These are phyloP conservation scores for Acanthiza pusilla DNA, from an alignment of 2,797 vertebrate species.

Conservation along the genomic window DNA sequence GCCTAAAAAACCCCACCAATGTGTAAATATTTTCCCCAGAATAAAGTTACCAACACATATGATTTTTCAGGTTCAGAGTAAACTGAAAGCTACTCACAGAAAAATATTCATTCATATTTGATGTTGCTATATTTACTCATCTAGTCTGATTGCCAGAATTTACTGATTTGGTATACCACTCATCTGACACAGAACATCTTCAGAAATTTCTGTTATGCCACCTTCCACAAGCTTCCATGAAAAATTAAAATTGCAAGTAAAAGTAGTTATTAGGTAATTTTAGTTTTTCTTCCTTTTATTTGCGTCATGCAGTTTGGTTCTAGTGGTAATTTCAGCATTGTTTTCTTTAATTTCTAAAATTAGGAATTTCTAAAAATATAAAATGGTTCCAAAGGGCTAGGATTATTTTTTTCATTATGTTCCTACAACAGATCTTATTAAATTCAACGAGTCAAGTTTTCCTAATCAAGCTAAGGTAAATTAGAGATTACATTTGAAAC, in stretches of 20 bases:
- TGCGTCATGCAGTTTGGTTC: neutral
- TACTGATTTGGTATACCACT: neutral
- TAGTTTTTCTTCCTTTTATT: neutral
- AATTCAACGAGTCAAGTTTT: neutral
- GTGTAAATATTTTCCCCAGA: neutral
- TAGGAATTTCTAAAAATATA: neutral
- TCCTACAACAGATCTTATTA: neutral
- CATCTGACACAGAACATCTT: neutral
- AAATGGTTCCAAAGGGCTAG: neutral
- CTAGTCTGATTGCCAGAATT: neutral
- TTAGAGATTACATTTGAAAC: neutral
- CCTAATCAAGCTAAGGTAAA: neutral
- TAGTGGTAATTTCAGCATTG: neutral
- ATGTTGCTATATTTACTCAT: neutral
- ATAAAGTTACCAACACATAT: neutral
- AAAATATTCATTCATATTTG: neutral
- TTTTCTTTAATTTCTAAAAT: neutral
- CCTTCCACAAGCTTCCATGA: neutral
- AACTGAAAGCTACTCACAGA: neutral
- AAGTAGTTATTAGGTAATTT: neutral
- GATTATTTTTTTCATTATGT: neutral
- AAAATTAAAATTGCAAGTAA: neutral
- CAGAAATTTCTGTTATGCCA: neutral
- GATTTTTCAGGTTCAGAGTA: neutral
- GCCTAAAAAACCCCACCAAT: neutral